Percentiles rank a stretch among this genome's conserved stretches.
phyloP scores from a whole-genome alignment of 2,888 invertebrate genomes.

The Machimus rusticus region DNA sequence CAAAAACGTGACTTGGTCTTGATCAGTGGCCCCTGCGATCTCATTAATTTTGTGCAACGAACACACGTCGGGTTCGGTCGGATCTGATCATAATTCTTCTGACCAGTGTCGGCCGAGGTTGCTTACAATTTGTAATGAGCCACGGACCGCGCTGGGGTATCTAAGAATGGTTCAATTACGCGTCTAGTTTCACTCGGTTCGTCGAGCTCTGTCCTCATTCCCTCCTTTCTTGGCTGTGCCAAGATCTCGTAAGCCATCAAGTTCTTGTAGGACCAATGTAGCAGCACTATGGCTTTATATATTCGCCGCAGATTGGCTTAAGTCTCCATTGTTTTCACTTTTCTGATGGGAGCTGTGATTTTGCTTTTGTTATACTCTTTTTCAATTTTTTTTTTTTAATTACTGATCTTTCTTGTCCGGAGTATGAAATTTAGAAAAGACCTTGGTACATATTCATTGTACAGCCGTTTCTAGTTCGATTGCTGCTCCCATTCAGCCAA shows the following conservation, averaged over 20 bases:
- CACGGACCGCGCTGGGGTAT: neutral
- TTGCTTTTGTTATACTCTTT: neutral
- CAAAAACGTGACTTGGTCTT: neutral
- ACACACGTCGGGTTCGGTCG: neutral
- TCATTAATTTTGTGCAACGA: neutral
- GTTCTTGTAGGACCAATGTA: neutral
- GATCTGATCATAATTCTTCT: neutral
- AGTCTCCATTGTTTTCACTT: neutral
- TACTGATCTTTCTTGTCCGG: neutral
- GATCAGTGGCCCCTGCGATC: neutral
- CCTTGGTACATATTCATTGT: neutral
- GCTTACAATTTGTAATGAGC: neutral
- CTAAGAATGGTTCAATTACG: neutral
- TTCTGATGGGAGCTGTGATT: neutral
- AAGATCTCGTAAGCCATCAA: neutral
- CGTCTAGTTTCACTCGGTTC: neutral
- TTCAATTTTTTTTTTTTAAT: neutral
- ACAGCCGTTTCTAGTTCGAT: neutral
- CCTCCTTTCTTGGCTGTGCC: neutral
- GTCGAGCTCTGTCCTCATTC: neutral
- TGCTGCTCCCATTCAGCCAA: neutral
- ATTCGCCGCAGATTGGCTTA: neutral
- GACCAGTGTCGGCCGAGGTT: neutral
- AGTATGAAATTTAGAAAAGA: neutral
- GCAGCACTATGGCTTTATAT: neutral